Evolutionary conservation across 2,113 vertebrate genomes (phyloP).

Genomic region (Cavia aperea): DNA sequence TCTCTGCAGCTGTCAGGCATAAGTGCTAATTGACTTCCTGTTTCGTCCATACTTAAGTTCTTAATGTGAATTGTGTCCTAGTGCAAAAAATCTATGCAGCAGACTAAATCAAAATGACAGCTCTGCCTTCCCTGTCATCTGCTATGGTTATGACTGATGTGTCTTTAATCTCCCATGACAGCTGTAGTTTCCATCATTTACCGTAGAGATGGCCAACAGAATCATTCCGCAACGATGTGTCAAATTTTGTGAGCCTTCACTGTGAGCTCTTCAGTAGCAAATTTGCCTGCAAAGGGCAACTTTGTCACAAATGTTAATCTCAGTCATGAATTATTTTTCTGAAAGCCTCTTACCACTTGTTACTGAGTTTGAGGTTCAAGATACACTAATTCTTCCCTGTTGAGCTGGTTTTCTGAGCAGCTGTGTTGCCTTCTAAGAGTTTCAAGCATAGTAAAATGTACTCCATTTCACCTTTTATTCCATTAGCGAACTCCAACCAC

Average conservation of each 20-base stretch:
- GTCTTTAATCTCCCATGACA: background rate
- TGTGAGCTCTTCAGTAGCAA: slow-evolving; percentile 32
- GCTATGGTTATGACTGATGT: slow-evolving; percentile 13
- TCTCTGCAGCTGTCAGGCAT: background rate
- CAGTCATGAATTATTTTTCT: slow-evolving; percentile 33
- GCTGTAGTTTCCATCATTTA: background rate
- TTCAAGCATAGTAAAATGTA: background rate
- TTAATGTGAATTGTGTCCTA: background rate
- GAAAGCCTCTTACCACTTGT: background rate
- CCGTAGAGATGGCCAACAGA: background rate
- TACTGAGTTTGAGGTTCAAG: slow-evolving; percentile 6
- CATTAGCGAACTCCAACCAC: background rate
- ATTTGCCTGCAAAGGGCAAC: background rate
- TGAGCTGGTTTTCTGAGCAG: slow-evolving; percentile 44
- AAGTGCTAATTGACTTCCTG: background rate
- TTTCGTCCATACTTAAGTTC: background rate
- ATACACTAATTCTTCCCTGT: background rate
- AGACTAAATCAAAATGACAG: background rate
- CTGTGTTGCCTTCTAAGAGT: slow-evolving; percentile 14
- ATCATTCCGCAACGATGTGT: background rate
- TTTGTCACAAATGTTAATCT: slow-evolving; percentile 10
- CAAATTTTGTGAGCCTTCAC: background rate
- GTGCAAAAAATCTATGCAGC: background rate
- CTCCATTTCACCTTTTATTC: background rate
- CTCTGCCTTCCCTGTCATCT: background rate